phyloP scores from a whole-genome alignment of 2,113 vertebrate genomes.

The Porphyrio hochstetteri region DNA sequence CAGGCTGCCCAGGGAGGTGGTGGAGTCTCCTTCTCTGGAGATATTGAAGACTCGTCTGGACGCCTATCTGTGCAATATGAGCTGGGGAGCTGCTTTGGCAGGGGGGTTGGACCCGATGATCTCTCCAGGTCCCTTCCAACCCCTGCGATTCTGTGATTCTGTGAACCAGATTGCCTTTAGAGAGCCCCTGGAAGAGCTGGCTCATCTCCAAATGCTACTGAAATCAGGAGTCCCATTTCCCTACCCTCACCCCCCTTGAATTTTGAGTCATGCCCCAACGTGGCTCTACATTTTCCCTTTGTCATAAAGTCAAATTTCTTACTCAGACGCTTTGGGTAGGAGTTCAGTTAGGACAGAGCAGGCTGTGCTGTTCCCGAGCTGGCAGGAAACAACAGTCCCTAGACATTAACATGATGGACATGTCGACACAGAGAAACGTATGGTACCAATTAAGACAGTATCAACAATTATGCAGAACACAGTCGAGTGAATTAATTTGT shows the following conservation, averaged over 20 bases:
- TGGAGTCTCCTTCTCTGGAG: too few relatives aligned
- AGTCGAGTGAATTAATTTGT: slow-evolving; percentile 55
- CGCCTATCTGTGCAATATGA: too few relatives aligned
- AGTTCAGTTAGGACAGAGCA: not conserved
- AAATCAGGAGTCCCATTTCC: not conserved
- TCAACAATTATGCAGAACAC: slow-evolving; percentile 65
- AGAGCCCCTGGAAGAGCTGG: not conserved
- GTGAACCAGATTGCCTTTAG: not conserved
- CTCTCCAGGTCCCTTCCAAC: too few relatives aligned
- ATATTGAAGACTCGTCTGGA: too few relatives aligned
- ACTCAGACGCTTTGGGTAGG: not conserved
- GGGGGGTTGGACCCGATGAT: too few relatives aligned
- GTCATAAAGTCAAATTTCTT: not conserved
- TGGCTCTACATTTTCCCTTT: not conserved
- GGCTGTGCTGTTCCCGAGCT: not conserved
- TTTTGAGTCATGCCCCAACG: not conserved
- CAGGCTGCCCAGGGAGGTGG: too few relatives aligned
- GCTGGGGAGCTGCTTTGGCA: too few relatives aligned
- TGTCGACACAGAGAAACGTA: not conserved
- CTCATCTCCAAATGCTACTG: not conserved
- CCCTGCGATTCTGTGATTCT: too few relatives aligned
- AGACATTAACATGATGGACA: slow-evolving; percentile 29
- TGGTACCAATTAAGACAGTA: slow-evolving; percentile 61
- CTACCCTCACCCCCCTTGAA: not conserved
- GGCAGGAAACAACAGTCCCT: slow-evolving; percentile 24